These are phyloP conservation scores for Arizona elegans DNA, from an alignment of 2,113 vertebrate species.

Conservation along the genomic window DNA sequence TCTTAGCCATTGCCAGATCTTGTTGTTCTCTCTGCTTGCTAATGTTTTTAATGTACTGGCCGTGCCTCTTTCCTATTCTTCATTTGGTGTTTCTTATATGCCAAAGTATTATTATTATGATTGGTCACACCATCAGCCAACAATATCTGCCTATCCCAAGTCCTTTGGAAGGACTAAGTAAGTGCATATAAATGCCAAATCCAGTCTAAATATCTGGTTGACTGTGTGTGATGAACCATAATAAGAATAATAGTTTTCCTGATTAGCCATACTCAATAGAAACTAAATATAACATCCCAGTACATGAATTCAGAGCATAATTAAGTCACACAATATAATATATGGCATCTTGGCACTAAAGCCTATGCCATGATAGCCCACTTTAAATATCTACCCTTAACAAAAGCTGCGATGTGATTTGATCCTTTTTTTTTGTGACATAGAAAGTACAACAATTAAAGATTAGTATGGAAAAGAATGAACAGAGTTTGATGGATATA, in stretches of 20 bases:
- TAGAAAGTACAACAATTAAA: constrained; percentile 36
- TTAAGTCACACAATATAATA: neutral
- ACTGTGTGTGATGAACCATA: neutral
- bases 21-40: too few relatives aligned
- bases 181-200: too few relatives aligned
- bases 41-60: too few relatives aligned
- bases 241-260: neutral
- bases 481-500: constrained; percentile 2
- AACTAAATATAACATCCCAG: neutral
- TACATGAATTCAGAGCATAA: neutral
- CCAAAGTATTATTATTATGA: too few relatives aligned
- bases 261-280: neutral
- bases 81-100: too few relatives aligned
- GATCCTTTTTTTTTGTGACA: constrained; percentile 9
- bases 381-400: neutral
- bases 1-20: too few relatives aligned
- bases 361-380: neutral
- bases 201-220: too few relatives aligned
- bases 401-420: neutral
- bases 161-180: too few relatives aligned
- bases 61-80: too few relatives aligned
- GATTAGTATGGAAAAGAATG: constrained; percentile 24
- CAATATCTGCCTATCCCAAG: too few relatives aligned
- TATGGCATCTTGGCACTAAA: neutral
- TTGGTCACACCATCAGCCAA: too few relatives aligned